A percentile compares a stretch with the other conserved stretches of the same genome.
phyloP scores from a whole-genome alignment of 2,113 vertebrate species.

The rat (Rattus norvegicus) region GRCr8 NC_086019.1:157515001-157515500 shows the following conservation, averaged over 20 bases:
- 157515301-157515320: neutral
- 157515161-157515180: neutral
- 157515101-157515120: neutral
- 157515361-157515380: neutral
- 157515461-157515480: slow-evolving; percentile 19
- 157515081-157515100: neutral
- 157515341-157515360: neutral
- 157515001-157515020: neutral
- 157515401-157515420: neutral
- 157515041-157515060: neutral
- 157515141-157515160: neutral
- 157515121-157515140: neutral
- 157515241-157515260: neutral
- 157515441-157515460: neutral
- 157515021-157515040: neutral
- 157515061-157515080: neutral
- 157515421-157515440: neutral
- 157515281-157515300: neutral
- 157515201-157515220: neutral
- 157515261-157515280: neutral
- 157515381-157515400: neutral
- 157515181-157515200: neutral
- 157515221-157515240: neutral
- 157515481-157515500: neutral
- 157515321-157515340: neutral